Evolutionary conservation across 2,113 vertebrate species (phyloP), one percentile per base, ranked within the genome.

Genomic region (Romanogobio albipinnatus): DNA sequence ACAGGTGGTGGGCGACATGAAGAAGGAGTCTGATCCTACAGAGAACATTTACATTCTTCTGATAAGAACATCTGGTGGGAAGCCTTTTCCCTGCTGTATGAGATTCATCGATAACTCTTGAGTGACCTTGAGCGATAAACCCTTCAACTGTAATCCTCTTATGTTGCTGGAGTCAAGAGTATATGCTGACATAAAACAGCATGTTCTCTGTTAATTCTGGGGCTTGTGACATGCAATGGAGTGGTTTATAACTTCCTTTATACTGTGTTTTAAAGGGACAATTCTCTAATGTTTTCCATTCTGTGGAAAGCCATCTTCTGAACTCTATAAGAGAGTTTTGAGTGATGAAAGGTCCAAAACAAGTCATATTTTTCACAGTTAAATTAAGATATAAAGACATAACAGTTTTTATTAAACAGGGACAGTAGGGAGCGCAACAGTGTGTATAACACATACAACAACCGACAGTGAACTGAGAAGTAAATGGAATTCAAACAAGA

Each of bases 101-200:
- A 39, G 59, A 81, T 77, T 82, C 73, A n/a, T 76, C 13, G 73
- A 86, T 82, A 83, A 68, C 73, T 53, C 64, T 51, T 2, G 39
- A 61, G 74, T 83, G 85, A 73, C 81, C 64, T 39, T 61, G 26
- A 86, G 39, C 13, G 62, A 77, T 61, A 78, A 71, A 70, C 73
- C 24, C 73, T 0, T 77, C 62, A 22, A 24, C 49, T 45, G 51
- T 77, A 66, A 81, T 78, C 49, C 36, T 19, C 24, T 70, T 47
- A 17, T 43, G 76, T 79, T 61, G 77, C 39, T 47, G 39, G n/a
- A 26, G 77, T 62, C 58, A 47, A 61, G 11, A 79, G 19, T 3
- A 22, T 33, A 58, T 43, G 58, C 33, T 76, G 49, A 26, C 22
- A 74, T 47, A 53, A 82, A 61, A 62, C 10, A 26, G 74, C 79